Conservation (phyloP, 2,797 vertebrate species). For the Megaceryle alcyon region DNA sequence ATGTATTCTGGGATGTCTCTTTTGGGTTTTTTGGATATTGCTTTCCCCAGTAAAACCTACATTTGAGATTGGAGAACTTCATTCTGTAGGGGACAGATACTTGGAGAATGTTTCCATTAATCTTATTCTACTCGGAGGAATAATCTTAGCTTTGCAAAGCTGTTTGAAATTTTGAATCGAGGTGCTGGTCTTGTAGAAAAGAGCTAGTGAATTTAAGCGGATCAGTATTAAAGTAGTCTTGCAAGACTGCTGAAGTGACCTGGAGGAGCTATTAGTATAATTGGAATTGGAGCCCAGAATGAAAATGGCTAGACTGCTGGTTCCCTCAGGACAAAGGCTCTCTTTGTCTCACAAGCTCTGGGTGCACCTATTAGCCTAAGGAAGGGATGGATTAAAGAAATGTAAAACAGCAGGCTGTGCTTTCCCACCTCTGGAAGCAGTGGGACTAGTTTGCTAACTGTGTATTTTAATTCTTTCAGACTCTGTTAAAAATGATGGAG, state of each 20-base stretch:
- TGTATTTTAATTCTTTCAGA: constrained; percentile 80
- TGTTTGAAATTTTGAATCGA: neutral
- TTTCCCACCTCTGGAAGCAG: constrained; percentile 19
- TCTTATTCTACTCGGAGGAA: neutral
- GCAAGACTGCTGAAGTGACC: constrained; percentile 46
- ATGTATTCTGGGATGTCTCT: neutral
- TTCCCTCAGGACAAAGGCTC: constrained; percentile 48
- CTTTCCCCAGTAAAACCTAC: neutral
- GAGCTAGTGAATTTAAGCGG: constrained; percentile 16
- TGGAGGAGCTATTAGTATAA: constrained; percentile 53
- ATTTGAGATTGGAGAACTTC: neutral
- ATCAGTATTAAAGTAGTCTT: constrained; percentile 42
- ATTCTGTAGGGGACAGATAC: accelerated
- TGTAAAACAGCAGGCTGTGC: neutral
- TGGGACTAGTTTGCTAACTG: constrained; percentile 18
- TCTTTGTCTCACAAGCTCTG: constrained; percentile 12
- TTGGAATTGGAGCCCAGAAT: constrained; percentile 39
- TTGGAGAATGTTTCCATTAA: accelerated
- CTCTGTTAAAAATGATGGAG: constrained; percentile 92
- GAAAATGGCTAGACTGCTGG: neutral
- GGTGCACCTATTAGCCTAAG: neutral
- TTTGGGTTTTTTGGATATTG: neutral
- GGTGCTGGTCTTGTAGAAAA: neutral
- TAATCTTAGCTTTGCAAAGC: neutral
- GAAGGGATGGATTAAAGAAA: constrained; percentile 13